These are phyloP conservation scores for Timandra comae DNA, from an alignment of 2,888 invertebrate species.

Conservation along the genomic window DNA sequence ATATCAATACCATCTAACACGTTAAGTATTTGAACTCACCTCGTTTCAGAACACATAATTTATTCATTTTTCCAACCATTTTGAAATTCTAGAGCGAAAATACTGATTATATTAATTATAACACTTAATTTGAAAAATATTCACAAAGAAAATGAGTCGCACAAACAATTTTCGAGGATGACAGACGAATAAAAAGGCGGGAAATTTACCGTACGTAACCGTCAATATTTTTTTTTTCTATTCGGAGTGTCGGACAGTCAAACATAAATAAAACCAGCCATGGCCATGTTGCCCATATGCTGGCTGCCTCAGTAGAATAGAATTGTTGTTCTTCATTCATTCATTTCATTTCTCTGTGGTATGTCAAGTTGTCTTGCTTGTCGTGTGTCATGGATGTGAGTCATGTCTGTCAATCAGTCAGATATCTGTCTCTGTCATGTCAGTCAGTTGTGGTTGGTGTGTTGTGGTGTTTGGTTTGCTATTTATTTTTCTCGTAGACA, in stretches of 20 bases:
- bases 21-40: slow-evolving; percentile 35
- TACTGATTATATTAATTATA: background rate
- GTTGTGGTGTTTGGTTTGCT: too few species aligned
- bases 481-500: too few species aligned
- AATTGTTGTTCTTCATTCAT: background rate
- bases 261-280: background rate
- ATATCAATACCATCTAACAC: background rate
- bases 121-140: background rate
- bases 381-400: too few species aligned
- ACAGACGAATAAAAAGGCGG: too few species aligned
- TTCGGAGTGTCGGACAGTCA: background rate
- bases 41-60: slow-evolving; percentile 64
- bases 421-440: too few species aligned
- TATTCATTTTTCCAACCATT: slow-evolving; percentile 58
- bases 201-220: background rate
- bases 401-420: too few species aligned
- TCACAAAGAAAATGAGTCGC: too few species aligned
- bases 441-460: too few species aligned
- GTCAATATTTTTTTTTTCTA: background rate
- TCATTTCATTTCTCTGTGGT: background rate
- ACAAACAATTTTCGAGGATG: too few species aligned
- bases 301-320: background rate
- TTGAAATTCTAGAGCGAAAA: background rate
- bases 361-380: background rate
- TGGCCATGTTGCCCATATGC: background rate